These are phyloP conservation scores for Diabrotica virgifera DNA, from an alignment of 1,140 invertebrate species.

Conservation along the genomic window DNA sequence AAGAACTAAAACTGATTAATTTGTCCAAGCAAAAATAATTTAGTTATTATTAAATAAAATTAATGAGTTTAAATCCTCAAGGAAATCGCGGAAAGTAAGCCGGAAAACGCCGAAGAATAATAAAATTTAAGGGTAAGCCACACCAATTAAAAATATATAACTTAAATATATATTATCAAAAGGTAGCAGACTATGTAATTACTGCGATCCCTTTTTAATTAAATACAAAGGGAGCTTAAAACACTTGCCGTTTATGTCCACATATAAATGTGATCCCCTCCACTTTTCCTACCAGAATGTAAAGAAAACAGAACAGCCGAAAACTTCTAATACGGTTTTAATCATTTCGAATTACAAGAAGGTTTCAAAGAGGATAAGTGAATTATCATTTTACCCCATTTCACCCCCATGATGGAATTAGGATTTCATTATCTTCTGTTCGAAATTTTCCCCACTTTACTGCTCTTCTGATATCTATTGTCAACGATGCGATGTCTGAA, in stretches of 20 bases:
- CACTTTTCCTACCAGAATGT: background rate
- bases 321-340: background rate
- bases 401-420: constrained; percentile 1
- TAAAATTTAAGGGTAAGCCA: no score
- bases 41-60: no score
- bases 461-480: background rate
- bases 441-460: background rate
- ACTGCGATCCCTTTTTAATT: background rate
- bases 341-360: constrained; percentile 1
- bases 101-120: no score
- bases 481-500: background rate
- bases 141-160: no score
- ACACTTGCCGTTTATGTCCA: background rate
- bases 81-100: no score
- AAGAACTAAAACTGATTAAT: no score
- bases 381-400: constrained; percentile 3
- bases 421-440: constrained; percentile 2
- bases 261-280: background rate
- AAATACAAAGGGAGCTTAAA: background rate
- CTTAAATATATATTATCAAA: no score
- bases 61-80: no score
- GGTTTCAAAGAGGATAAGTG: constrained; percentile 2
- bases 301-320: background rate
- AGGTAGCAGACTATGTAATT: background rate
- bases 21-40: no score